Conservation (phyloP, 2,888 invertebrate species). For the Chrysolina haemoptera region DNA sequence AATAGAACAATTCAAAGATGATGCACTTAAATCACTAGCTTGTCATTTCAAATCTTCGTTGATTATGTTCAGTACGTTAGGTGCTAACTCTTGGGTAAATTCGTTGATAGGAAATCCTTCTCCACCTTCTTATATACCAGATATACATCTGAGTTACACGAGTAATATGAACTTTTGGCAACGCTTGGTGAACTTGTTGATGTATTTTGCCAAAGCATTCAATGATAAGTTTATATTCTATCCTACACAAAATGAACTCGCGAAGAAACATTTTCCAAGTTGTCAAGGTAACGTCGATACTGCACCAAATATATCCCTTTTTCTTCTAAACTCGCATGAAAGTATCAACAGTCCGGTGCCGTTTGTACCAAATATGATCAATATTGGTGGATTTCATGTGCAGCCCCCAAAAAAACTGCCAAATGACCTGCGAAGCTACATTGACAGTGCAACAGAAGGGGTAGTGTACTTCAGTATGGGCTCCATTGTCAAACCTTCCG, state of each 20-base stretch:
- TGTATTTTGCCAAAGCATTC: conserved; percentile 36
- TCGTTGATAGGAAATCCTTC: conserved; percentile 70
- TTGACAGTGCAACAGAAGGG: conserved; percentile 30
- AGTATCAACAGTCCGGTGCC: conserved; percentile 72
- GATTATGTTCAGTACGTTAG: conserved; percentile 67
- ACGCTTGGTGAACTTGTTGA: conserved; percentile 71
- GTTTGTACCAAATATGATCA: conserved; percentile 73
- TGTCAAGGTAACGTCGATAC: conserved; percentile 55
- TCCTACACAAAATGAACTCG: conserved; percentile 54
- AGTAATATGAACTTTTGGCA: conserved; percentile 72
- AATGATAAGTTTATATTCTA: conserved; percentile 48
- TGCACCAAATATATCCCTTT: conserved; percentile 57
- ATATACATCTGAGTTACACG: conserved; percentile 65
- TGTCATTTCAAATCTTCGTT: conserved; percentile 63
- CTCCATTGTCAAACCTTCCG: conserved; percentile 73
- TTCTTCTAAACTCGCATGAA: conserved; percentile 68
- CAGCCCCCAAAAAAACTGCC: conserved; percentile 46
- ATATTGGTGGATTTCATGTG: conserved; percentile 74
- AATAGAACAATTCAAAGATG: conserved; percentile 70
- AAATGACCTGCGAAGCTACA: no score
- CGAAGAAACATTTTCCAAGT: conserved; percentile 59
- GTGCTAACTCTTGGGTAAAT: conserved; percentile 69
- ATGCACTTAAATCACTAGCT: conserved; percentile 67
- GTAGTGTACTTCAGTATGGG: conserved; percentile 74
- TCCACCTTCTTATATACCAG: conserved; percentile 71